These are phyloP conservation scores for Eupithecia subumbrata DNA, from an alignment of 2,888 invertebrate species.

Conservation along the genomic window DNA sequence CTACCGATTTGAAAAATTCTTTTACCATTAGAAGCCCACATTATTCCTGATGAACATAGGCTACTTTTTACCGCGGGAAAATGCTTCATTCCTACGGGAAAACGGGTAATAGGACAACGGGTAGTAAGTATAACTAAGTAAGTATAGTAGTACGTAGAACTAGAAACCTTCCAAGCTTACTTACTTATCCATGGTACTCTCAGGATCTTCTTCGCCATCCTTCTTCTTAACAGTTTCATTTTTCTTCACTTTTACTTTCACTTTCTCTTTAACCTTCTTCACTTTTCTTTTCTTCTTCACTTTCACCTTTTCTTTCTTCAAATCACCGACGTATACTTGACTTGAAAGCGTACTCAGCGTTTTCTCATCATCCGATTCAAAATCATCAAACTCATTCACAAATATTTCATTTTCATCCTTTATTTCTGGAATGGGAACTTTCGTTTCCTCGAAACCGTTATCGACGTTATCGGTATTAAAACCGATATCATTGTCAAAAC, in stretches of 20 bases:
- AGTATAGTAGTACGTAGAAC: too few species aligned
- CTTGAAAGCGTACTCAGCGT: slow-evolving; percentile 19
- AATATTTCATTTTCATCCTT: slow-evolving; percentile 50
- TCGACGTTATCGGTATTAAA: neutral
- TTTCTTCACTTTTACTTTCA: slow-evolving; percentile 26
- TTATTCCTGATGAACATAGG: too few species aligned
- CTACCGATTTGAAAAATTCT: too few species aligned
- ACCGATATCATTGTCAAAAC: slow-evolving; percentile 12
- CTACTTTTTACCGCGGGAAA: too few species aligned
- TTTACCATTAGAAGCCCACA: too few species aligned
- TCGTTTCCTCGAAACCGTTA: slow-evolving; percentile 15
- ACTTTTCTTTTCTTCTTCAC: slow-evolving; percentile 42
- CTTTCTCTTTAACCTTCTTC: slow-evolving; percentile 41
- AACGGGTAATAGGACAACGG: too few species aligned
- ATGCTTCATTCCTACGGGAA: too few species aligned
- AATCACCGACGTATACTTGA: slow-evolving; percentile 45
- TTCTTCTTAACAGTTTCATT: slow-evolving; percentile 28
- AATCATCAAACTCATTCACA: slow-evolving; percentile 40
- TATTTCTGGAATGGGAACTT: slow-evolving; percentile 30
- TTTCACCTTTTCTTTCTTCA: slow-evolving; percentile 44
- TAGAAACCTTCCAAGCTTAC: slow-evolving; percentile 1
- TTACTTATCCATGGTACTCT: slow-evolving; percentile 61
- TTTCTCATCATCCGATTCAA: slow-evolving; percentile 32
- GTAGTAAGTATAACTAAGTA: too few species aligned
- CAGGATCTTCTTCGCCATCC: slow-evolving; percentile 33